Conservation (phyloP, 2,113 vertebrate genomes). For the Corythornis vintsioides region DNA sequence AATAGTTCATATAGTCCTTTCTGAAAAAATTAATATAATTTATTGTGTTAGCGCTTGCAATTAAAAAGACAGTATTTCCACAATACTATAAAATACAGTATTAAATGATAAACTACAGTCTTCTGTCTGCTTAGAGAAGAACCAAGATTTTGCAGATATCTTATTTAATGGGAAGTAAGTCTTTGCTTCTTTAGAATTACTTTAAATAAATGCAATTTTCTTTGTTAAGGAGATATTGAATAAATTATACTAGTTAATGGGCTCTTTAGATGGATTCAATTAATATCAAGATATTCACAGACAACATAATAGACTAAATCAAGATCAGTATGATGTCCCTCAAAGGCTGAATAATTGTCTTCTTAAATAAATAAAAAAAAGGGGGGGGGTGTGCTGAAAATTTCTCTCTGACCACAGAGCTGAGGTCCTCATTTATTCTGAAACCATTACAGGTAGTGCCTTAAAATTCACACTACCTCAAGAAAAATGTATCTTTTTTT, state of each 20-base stretch:
- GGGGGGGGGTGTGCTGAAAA: background rate
- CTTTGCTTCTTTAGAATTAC: background rate
- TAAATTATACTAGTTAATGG: conserved; percentile 40
- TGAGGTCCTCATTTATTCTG: background rate
- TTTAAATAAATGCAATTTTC: conserved; percentile 42
- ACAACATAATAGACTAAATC: conserved; percentile 19
- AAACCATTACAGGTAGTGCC: background rate
- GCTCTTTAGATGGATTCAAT: conserved; percentile 27
- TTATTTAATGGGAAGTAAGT: background rate
- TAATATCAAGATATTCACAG: conserved; percentile 30
- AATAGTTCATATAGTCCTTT: background rate
- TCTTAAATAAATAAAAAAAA: background rate
- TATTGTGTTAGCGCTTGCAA: background rate
- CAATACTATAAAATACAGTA: background rate
- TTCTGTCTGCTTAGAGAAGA: background rate
- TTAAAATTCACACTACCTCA: background rate
- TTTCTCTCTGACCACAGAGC: background rate
- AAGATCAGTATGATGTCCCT: background rate
- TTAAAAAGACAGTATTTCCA: conserved; percentile 1
- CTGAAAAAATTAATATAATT: background rate
- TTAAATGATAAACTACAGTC: background rate
- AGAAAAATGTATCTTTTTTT: background rate
- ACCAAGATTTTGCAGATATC: background rate
- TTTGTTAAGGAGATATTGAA: conserved; percentile 25
- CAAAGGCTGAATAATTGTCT: background rate